A percentile compares a stretch with the other conserved stretches of the same genome.
Conservation (phyloP, 2,888 invertebrate genomes). For the Diarsia rubi region DNA sequence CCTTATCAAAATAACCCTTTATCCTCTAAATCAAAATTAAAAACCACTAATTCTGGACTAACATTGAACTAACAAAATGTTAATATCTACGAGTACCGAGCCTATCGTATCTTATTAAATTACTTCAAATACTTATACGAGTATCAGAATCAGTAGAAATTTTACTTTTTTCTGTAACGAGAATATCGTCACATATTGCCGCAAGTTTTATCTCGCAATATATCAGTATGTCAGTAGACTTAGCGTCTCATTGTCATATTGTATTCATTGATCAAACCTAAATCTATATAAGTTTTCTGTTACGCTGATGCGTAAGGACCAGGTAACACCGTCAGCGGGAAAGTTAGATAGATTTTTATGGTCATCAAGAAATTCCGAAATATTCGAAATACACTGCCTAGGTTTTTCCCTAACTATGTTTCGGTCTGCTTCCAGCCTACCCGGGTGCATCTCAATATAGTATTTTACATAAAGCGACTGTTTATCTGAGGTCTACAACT, state of each 20-base stretch:
- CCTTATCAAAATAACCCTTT: too few species aligned
- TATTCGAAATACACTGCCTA: too few species aligned
- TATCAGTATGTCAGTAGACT: constrained; percentile 14
- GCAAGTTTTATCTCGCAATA: constrained; percentile 13
- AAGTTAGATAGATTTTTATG: background rate
- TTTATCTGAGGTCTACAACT: too few species aligned
- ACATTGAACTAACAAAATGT: background rate
- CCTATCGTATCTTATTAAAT: background rate
- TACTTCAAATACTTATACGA: background rate
- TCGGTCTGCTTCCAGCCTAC: too few species aligned
- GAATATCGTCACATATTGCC: constrained; percentile 8
- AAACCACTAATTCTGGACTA: background rate
- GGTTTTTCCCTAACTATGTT: too few species aligned
- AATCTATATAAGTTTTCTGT: constrained; percentile 63
- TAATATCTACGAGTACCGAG: background rate
- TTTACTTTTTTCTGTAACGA: background rate
- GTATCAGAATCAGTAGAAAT: background rate
- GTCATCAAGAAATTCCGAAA: background rate
- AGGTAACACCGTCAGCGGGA: constrained; percentile 9
- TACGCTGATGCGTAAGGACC: constrained; percentile 37
- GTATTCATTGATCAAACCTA: constrained; percentile 64
- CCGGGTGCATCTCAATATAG: too few species aligned
- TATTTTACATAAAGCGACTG: too few species aligned
- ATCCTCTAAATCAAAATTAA: background rate
- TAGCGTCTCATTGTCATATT: constrained; percentile 37